These are phyloP conservation scores for Myotis davidii DNA, from an alignment of 2,113 vertebrate genomes.

Conservation along the genomic window DNA sequence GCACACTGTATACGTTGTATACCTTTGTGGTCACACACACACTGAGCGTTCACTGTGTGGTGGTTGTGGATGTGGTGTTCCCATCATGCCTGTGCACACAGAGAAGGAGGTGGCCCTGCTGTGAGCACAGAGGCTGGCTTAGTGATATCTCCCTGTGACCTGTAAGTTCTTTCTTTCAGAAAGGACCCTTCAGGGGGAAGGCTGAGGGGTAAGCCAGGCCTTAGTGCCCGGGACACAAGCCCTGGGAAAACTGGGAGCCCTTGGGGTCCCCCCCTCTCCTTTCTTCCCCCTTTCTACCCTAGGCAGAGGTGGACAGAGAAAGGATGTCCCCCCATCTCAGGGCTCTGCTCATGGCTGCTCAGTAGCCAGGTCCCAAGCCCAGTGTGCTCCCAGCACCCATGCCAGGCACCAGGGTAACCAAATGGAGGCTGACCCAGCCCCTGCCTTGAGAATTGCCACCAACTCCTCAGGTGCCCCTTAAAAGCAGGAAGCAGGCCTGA, in stretches of 20 bases:
- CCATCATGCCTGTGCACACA: neutral
- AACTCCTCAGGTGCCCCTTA: neutral
- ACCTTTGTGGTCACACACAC: neutral
- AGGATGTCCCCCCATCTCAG: neutral
- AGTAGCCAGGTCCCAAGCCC: neutral
- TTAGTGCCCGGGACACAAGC: neutral
- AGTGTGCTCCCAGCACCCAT: neutral
- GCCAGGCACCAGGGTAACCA: too few relatives aligned
- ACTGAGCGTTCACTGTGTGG: fast-evolving
- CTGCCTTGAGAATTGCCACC: neutral
- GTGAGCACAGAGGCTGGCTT: neutral
- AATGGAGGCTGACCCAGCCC: neutral
- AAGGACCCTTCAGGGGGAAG: neutral
- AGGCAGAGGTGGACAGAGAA: neutral
- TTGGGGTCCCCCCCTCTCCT: neutral
- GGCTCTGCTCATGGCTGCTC: neutral
- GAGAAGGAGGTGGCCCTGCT: neutral
- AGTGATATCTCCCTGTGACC: neutral
- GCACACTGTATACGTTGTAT: fast-evolving
- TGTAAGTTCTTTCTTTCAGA: neutral
- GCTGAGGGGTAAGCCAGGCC: neutral
- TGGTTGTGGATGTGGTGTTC: neutral
- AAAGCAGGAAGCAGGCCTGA: neutral
- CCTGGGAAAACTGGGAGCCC: neutral
- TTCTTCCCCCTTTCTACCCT: neutral